Evolutionary conservation across 2,113 vertebrate genomes (phyloP).

Genomic region (Trachemys scripta): DNA sequence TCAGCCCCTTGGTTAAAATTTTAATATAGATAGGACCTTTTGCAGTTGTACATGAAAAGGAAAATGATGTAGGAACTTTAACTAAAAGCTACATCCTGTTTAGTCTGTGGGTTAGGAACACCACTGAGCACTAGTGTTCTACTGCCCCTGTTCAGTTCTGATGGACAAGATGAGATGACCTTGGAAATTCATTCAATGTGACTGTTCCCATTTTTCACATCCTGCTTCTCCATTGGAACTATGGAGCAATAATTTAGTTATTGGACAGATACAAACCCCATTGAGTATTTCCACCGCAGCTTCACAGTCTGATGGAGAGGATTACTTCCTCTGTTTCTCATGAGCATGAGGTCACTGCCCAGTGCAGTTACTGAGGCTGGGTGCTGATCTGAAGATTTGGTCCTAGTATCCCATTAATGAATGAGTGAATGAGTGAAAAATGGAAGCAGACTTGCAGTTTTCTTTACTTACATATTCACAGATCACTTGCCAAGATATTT

Average conservation of each 20-base stretch:
- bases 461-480: background rate
- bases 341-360: background rate
- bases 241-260: background rate
- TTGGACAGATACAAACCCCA: background rate
- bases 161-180: background rate
- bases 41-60: no score
- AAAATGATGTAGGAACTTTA: no score
- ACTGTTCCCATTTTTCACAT: background rate
- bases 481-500: background rate
- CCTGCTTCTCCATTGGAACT: background rate
- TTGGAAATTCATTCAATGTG: background rate
- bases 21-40: no score
- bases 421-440: background rate
- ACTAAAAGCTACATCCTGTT: no score
- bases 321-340: background rate
- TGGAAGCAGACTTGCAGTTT: background rate
- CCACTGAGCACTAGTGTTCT: background rate
- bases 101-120: background rate
- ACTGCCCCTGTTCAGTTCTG: background rate
- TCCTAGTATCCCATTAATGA: background rate
- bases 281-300: background rate
- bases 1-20: background rate
- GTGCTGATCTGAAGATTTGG: background rate
- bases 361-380: background rate
- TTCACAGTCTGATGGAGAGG: background rate